Evolutionary conservation across 2,797 vertebrate genomes (phyloP), one percentile per base, ranked within the genome.

Genomic region (Ispidina lecontei): DNA sequence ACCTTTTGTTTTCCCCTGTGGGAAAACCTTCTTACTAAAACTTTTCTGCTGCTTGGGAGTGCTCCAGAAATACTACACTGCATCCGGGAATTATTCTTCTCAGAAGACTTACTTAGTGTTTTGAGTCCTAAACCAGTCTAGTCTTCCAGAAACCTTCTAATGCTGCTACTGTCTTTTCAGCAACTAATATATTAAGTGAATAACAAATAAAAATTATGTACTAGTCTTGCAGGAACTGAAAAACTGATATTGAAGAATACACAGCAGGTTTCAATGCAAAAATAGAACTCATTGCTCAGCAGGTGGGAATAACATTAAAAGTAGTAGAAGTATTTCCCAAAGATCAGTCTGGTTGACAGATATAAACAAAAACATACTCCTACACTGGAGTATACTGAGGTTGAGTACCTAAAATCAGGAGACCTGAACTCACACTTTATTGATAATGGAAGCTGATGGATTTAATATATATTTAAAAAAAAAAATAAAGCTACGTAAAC

Each of bases 71-170:
- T 51, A 91, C 25, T 35, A 25, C 74, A 49, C 5, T 65, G 69
- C 74, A 96, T 92, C 93, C 91, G 76, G 88, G 94, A 96, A 96
- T 90, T 95, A 76, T 90, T 94, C 60, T 71, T 65, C 63, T 83
- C 29, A 71, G 46, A 70, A 68, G n/a, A n/a, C 47, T 62, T 79
- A 77, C 73, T 72, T 41, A 2, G 17, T 79, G 37, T 82, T 77
- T 84, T 73, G 60, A 70, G 39, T 68, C 35, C 72, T 91, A 79
- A 87, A 84, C 43, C 41, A 91, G 31, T 29, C 47, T 60, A 47
- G 18, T 43, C 31, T 73, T 77, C 31, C 55, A 93, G 39, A 82
- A 91, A 82, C 31, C 59, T 51, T 60, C 46, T 68, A 62, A n/a
- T 75, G 21, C 41, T 90, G 23, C 39, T 59, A 56, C 41, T 51